Percentiles rank a stretch among this genome's conserved stretches.
phyloP scores from a whole-genome alignment of 2,797 vertebrate species.

The Eupleurogrammus muticus region DNA sequence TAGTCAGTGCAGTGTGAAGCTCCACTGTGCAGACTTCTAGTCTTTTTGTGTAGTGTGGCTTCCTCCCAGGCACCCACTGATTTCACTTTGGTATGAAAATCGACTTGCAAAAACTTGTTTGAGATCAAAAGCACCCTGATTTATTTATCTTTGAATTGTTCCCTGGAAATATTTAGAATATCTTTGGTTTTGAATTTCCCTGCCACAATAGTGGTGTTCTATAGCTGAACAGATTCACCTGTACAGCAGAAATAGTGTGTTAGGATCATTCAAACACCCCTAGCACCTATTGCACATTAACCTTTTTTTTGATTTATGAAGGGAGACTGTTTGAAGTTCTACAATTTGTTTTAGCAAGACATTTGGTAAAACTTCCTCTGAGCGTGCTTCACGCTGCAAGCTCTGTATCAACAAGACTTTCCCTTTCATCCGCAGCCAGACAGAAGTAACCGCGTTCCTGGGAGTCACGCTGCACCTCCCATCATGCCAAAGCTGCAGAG shows the following conservation, averaged over 20 bases:
- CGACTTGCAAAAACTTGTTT: constrained; percentile 25
- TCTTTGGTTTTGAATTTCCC: not conserved
- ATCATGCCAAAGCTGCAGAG: constrained; percentile 80
- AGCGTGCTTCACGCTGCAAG: not conserved
- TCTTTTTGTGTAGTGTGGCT: not conserved
- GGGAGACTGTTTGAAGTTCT: not conserved
- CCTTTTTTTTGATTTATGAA: not conserved
- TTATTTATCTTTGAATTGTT: not conserved
- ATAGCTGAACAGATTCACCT: too few relatives aligned
- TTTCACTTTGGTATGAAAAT: constrained; percentile 30
- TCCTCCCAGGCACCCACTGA: not conserved
- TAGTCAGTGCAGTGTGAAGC: not conserved
- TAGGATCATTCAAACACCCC: not conserved
- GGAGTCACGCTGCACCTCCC: constrained; percentile 71
- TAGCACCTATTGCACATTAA: not conserved
- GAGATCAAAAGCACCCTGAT: not conserved
- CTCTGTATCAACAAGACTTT: constrained; percentile 25
- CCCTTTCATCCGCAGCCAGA: constrained; percentile 75
- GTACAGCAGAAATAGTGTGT: not conserved
- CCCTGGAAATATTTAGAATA: not conserved
- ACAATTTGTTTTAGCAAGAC: constrained; percentile 1
- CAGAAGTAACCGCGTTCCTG: constrained; percentile 50
- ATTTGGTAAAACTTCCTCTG: not conserved
- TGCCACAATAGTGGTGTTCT: not conserved
- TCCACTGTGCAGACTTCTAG: not conserved